Percentiles rank a stretch among this genome's conserved stretches.
Evolutionary conservation across 2,797 vertebrate genomes (phyloP).

Genomic region (Leptoclinus maculatus): DNA sequence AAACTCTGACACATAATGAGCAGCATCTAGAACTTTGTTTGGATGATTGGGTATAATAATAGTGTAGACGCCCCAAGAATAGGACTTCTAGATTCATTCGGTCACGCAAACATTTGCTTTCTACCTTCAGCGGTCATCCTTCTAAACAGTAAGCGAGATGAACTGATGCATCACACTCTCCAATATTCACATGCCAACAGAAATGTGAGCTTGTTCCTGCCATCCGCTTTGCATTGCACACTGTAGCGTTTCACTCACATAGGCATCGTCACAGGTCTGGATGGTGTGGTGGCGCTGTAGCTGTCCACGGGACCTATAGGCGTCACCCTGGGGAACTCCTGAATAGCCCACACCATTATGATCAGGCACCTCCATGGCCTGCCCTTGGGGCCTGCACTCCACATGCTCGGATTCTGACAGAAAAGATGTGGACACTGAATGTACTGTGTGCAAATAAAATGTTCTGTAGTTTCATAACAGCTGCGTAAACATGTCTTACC

Average conservation of each 20-base stretch:
- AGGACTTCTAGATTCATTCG: background rate
- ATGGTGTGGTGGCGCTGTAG: conserved; percentile 99
- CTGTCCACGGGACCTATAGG: conserved; percentile 86
- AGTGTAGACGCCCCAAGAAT: background rate
- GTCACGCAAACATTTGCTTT: conserved; percentile 27
- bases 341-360: conserved; percentile 89
- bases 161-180: background rate
- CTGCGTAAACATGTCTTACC: conserved; percentile 80
- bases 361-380: conserved; percentile 92
- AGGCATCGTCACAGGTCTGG: conserved; percentile 97
- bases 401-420: conserved; percentile 83
- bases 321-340: conserved; percentile 81
- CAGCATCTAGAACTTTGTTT: conserved; percentile 6
- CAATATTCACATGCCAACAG: background rate
- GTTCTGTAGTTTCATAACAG: too few species aligned
- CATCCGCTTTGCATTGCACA: background rate
- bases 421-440: background rate
- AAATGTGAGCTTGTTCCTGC: background rate
- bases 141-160: background rate
- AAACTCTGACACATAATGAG: background rate
- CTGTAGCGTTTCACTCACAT: conserved; percentile 83
- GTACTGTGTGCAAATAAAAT: background rate
- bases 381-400: conserved; percentile 87
- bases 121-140: background rate
- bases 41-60: background rate